phyloP scores from a whole-genome alignment of 1,140 invertebrate species.

The Meloidogyne exigua region DNA sequence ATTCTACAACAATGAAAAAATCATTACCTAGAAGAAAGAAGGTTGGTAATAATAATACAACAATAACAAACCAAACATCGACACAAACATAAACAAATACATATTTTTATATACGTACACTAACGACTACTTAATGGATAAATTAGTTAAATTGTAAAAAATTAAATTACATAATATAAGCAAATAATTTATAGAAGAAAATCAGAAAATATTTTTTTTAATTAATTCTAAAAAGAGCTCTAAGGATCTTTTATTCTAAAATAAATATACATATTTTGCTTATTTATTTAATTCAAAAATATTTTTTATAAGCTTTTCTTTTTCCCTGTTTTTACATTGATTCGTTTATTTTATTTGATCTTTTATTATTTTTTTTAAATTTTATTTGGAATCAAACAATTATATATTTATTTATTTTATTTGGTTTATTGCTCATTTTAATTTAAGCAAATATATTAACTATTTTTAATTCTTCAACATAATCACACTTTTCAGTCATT shows the following conservation, averaged over 20 bases:
- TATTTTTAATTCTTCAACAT: background rate
- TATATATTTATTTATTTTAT: background rate
- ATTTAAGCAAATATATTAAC: background rate
- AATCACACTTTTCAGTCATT: background rate
- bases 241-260: too few relatives aligned
- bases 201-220: too few relatives aligned
- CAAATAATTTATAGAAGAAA: too few relatives aligned
- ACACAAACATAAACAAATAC: background rate
- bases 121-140: too few relatives aligned
- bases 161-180: too few relatives aligned
- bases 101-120: too few relatives aligned
- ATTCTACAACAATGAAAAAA: background rate
- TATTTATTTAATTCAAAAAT: background rate
- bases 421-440: background rate
- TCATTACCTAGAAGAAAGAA: background rate
- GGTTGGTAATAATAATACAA: background rate
- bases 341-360: background rate
- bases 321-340: background rate
- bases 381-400: background rate
- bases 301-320: background rate
- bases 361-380: background rate
- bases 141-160: too few relatives aligned
- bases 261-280: background rate
- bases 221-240: too few relatives aligned
- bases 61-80: too few relatives aligned